Conservation (phyloP, 2,797 vertebrate genomes). For the Kryptopterus vitreolus region DNA sequence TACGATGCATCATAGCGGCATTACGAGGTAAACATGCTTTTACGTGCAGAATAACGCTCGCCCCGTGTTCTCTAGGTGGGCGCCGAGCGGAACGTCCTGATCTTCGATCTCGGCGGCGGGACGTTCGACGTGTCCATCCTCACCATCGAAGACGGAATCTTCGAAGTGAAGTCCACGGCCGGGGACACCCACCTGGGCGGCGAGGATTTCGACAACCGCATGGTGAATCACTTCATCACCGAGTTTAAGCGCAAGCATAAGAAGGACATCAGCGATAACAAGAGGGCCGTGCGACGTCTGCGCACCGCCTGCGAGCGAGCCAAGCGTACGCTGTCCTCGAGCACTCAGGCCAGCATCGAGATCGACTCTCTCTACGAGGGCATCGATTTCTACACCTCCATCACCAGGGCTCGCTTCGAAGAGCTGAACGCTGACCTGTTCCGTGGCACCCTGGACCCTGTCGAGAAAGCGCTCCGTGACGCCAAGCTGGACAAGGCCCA, state of each 20-base stretch:
- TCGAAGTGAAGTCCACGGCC: constrained; percentile 90
- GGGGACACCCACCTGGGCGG: constrained; percentile 90
- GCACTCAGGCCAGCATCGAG: constrained; percentile 64
- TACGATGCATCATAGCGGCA: not conserved
- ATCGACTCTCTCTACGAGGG: constrained; percentile 76
- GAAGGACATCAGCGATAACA: constrained; percentile 92
- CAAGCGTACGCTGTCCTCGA: constrained; percentile 89
- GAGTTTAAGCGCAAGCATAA: constrained; percentile 93
- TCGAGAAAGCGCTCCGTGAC: constrained; percentile 88
- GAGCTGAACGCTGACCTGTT: constrained; percentile 86
- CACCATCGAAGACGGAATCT: constrained; percentile 93
- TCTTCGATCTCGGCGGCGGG: constrained; percentile 77
- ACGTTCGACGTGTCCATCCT: constrained; percentile 94
- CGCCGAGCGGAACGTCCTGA: constrained; percentile 87
- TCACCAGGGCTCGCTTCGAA: constrained; percentile 81
- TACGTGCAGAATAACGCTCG: not conserved
- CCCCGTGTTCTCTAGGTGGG: constrained; percentile 74
- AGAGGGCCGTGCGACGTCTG: constrained; percentile 85
- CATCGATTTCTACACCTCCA: constrained; percentile 93
- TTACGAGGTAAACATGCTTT: not conserved
- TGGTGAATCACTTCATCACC: constrained; percentile 88
- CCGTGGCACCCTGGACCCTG: constrained; percentile 87
- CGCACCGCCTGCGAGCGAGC: constrained; percentile 89
- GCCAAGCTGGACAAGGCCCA: constrained; percentile 90
- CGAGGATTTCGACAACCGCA: constrained; percentile 72